phyloP scores from a whole-genome alignment of 2,888 invertebrate genomes.

The Acheta domesticus region DNA sequence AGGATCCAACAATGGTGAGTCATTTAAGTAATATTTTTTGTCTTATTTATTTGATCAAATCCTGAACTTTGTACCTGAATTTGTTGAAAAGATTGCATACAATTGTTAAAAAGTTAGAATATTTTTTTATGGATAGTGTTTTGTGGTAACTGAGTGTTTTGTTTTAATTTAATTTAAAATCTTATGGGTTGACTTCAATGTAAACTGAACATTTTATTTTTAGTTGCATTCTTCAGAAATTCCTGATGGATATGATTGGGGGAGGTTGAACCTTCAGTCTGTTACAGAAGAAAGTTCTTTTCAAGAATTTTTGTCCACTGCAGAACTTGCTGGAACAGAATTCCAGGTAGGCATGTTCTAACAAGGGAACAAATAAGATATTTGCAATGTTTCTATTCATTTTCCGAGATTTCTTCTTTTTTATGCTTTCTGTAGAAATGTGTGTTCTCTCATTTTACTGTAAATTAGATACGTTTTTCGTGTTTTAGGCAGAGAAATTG shows the following conservation, averaged over 20 bases:
- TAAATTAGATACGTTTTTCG: slow-evolving; percentile 26
- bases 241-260: slow-evolving; percentile 89
- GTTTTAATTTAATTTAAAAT: slow-evolving; percentile 34
- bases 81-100: background rate
- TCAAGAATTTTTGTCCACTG: slow-evolving; percentile 93
- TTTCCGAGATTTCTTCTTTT: too few relatives aligned
- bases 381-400: background rate
- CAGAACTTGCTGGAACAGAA: slow-evolving; percentile 90
- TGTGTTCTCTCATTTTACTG: too few relatives aligned
- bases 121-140: slow-evolving; percentile 7
- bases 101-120: background rate
- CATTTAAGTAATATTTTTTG: background rate
- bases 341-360: slow-evolving; percentile 56
- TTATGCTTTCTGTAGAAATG: too few relatives aligned
- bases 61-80: background rate
- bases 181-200: slow-evolving; percentile 31
- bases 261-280: slow-evolving; percentile 81
- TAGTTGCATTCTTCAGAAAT: slow-evolving; percentile 82
- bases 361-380: background rate
- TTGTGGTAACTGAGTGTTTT: slow-evolving; percentile 25
- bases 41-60: background rate
- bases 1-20: slow-evolving; percentile 70
- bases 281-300: slow-evolving; percentile 95
- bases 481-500: slow-evolving; percentile 70
- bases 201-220: slow-evolving; percentile 31